Base-by-base conservation (phyloP, 2,888 invertebrate species). In the Oscheius sp. region DNA sequence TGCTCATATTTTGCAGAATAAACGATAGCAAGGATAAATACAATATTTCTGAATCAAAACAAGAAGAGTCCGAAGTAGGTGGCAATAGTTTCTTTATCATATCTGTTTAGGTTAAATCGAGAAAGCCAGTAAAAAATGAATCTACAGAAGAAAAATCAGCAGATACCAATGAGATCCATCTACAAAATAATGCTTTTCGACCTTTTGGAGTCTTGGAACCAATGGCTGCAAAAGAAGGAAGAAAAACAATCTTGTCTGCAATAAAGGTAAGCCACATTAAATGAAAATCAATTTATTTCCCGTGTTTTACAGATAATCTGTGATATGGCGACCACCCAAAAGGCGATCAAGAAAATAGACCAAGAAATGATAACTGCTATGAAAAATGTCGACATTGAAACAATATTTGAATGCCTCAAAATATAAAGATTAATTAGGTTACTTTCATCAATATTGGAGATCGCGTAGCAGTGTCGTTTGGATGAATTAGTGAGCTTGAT, bases 131-230 rank as follows among this genome's bases (percentile, higher is more conserved):
- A 23, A 63, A 63, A 45, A 18, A 45, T 5, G 52, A 66, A 25
- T 7, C 41, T 41, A 43, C 6, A 7, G 45, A 69, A 21, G 56
- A 69, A 18, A 16, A 69, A 21, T 13, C 18, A 7, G 46, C 49
- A 27, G 18, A 49, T 18, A 27, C 13, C 5, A 23, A n/a, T 6
- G 53, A 66, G 18, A 27, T 46, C n/a, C 68, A 76, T 45, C 59
- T 41, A 13, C 63, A 69, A 16, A 61, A 63, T 16, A 7, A 53
- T 1, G 61, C 72, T 29, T 80, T 76, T 66, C 59, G 76, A 25
- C 80, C 80, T 18, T 80, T 80, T 58, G 80, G 80, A 45, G 70
- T 80, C 2, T 69, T 80, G 27, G 80, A 80, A 58, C 66, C 78
- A 43, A 21, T 70, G 12, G 61, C 74, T 1, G 80, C 80, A 1